These are phyloP conservation scores for Hanleya hanleyi DNA, from an alignment of 2,888 invertebrate genomes.

Conservation along the genomic window DNA sequence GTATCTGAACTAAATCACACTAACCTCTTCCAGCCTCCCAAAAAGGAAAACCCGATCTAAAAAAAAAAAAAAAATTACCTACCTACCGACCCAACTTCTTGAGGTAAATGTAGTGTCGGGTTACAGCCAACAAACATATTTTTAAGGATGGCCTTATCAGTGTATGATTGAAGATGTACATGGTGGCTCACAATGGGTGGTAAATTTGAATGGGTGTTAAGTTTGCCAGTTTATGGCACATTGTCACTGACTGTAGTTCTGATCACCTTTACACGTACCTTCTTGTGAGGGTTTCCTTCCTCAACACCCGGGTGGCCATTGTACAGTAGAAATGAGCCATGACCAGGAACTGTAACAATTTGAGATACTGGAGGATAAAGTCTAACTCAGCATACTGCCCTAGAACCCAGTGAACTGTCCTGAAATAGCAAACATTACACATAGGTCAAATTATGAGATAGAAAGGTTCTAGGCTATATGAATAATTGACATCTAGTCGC, in stretches of 20 bases:
- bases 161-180: background rate
- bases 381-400: slow-evolving; percentile 75
- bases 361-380: slow-evolving; percentile 75
- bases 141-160: no score
- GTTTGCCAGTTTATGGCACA: background rate
- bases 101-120: no score
- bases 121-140: no score
- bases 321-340: slow-evolving; percentile 77
- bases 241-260: background rate
- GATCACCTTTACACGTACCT: slow-evolving; percentile 42
- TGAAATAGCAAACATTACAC: slow-evolving; percentile 62
- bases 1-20: no score
- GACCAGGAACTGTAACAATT: slow-evolving; percentile 75
- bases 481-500: no score
- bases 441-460: no score
- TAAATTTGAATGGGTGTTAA: background rate
- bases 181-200: background rate
- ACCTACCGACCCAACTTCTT: no score
- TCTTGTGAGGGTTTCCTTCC: slow-evolving; percentile 71
- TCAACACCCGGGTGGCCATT: slow-evolving; percentile 74
- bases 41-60: no score
- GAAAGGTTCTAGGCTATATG: no score
- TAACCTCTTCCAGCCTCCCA: no score
- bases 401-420: slow-evolving; percentile 74
- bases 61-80: no score